A percentile compares a stretch with the other conserved stretches of the same genome.
These are phyloP conservation scores for Porites australiensis DNA, from an alignment of 64 coral and sea anemone species.

Conservation along the genomic window DNA sequence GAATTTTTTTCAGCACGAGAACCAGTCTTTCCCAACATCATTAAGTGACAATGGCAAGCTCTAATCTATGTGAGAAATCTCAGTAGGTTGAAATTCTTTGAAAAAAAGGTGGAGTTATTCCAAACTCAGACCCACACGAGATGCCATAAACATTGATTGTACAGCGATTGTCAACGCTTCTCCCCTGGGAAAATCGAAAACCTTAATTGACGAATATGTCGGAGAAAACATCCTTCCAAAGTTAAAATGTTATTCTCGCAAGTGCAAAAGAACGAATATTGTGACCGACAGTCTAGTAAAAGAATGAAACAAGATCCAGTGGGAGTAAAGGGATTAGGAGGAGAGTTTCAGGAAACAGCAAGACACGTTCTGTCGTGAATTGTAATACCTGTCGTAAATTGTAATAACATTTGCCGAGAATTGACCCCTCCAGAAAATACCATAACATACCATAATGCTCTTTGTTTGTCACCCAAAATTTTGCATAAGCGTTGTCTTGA, in stretches of 20 bases:
- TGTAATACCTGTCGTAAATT: too few relatives aligned
- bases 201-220: constrained; percentile 73
- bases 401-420: too few relatives aligned
- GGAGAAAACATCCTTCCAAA: constrained; percentile 72
- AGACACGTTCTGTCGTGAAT: too few relatives aligned
- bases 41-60: constrained; percentile 71
- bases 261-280: constrained; percentile 40
- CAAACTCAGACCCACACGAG: constrained; percentile 53
- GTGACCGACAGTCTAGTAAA: constrained; percentile 34
- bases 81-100: constrained; percentile 60
- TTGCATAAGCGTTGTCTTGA: too few relatives aligned
- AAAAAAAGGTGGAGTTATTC: constrained; percentile 56
- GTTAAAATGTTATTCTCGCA: constrained; percentile 28
- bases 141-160: constrained; percentile 66
- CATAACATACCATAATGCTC: too few relatives aligned
- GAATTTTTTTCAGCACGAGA: constrained; percentile 76
- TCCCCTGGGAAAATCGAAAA: constrained; percentile 22
- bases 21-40: constrained; percentile 57
- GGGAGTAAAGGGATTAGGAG: constrained; percentile 41
- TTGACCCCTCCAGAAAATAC: too few relatives aligned
- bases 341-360: constrained; percentile 54
- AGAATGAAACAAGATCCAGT: constrained; percentile 17
- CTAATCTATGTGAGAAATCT: constrained; percentile 57
- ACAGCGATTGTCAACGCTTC: constrained; percentile 57
- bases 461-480: too few relatives aligned